Conservation (phyloP, 2,888 invertebrate genomes). For the Exephanes ischioxanthus region DNA sequence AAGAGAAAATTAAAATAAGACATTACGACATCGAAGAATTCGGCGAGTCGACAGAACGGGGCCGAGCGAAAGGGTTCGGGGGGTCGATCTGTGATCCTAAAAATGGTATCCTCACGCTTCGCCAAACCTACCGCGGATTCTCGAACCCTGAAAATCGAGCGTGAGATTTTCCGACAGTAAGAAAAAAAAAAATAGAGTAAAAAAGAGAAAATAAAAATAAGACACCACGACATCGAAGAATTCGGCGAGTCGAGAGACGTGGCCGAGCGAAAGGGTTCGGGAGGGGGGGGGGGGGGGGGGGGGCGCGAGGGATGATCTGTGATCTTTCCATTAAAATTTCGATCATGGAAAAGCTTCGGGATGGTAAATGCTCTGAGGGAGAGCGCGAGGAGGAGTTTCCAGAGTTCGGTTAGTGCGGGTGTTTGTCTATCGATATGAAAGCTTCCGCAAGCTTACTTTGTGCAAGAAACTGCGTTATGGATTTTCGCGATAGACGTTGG, state of each 20-base stretch:
- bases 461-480: constrained; percentile 9
- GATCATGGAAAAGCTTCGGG: constrained; percentile 67
- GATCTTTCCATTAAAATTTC: constrained; percentile 80
- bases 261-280: not conserved
- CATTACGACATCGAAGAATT: not conserved
- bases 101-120: too few relatives aligned
- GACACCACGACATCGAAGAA: not conserved
- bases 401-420: not conserved
- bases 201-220: too few relatives aligned
- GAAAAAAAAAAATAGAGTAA: too few relatives aligned
- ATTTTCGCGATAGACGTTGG: not conserved
- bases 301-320: too few relatives aligned
- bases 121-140: too few relatives aligned
- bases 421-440: constrained; percentile 58
- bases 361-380: not conserved
- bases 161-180: too few relatives aligned
- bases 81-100: not conserved
- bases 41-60: not conserved
- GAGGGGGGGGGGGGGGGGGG: too few relatives aligned
- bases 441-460: constrained; percentile 27
- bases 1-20: too few relatives aligned
- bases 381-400: constrained; percentile 6
- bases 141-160: too few relatives aligned
- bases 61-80: not conserved
- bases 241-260: not conserved